phyloP scores from a whole-genome alignment of 2,888 invertebrate species.

The Trissonchulus latispiculum region DNA sequence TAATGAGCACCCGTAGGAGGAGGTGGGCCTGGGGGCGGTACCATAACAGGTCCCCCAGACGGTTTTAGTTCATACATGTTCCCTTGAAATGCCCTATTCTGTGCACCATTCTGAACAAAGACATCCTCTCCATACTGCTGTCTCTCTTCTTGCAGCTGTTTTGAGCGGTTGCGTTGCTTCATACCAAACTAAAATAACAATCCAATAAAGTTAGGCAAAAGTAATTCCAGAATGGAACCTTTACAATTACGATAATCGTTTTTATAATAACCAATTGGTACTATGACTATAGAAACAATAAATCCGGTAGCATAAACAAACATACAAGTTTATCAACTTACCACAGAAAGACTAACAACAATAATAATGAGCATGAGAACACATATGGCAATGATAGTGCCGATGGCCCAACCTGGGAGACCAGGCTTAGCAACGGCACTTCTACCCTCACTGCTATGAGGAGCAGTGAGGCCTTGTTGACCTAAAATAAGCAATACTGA shows the following conservation, averaged over 20 bases:
- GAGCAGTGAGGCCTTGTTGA: not conserved
- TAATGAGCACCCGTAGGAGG: not conserved
- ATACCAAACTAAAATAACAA: not conserved
- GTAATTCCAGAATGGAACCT: too few relatives aligned
- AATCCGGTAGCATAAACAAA: not conserved
- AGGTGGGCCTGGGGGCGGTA: too few relatives aligned
- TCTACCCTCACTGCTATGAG: not conserved
- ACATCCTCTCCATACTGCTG: not conserved
- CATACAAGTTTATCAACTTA: not conserved
- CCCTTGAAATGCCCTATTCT: not conserved
- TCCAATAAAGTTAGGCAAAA: too few relatives aligned
- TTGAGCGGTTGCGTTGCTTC: not conserved
- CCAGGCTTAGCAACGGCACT: not conserved
- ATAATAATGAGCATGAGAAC: not conserved
- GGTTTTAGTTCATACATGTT: not conserved
- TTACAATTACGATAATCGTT: too few relatives aligned
- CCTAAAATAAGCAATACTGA: too few relatives aligned
- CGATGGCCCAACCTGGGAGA: conserved; percentile 7
- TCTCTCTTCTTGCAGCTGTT: not conserved
- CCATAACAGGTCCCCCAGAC: not conserved
- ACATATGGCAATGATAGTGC: not conserved
- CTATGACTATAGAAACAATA: not conserved
- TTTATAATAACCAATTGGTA: too few relatives aligned
- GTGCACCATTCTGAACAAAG: not conserved
- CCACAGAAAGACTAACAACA: conserved; percentile 5